Conservation (phyloP, 2,113 vertebrate species). For the Aptenodytes patagonicus region DNA sequence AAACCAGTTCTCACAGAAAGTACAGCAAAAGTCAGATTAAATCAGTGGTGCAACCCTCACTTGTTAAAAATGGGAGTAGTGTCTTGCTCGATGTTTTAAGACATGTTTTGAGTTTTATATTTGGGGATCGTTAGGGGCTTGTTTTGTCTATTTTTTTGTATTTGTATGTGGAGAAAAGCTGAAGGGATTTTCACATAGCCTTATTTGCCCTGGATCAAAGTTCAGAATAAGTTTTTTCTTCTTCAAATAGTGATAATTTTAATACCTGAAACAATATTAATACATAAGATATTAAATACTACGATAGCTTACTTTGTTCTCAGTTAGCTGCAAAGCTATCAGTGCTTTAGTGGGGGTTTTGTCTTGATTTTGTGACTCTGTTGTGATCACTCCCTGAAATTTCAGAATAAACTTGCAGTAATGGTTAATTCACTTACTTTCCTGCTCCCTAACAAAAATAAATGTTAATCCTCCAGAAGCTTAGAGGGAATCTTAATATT, state of each 20-base stretch:
- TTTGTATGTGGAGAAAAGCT: neutral
- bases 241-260: neutral
- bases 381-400: neutral
- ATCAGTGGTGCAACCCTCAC: neutral
- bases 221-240: neutral
- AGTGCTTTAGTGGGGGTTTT: neutral
- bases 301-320: neutral
- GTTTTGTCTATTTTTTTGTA: neutral
- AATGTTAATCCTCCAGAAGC: slow-evolving; percentile 17
- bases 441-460: neutral
- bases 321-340: neutral
- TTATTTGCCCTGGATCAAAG: neutral
- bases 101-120: neutral
- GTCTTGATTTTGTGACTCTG: neutral
- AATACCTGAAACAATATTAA: neutral
- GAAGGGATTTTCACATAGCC: neutral
- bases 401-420: neutral
- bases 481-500: slow-evolving; percentile 33
- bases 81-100: neutral
- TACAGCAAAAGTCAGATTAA: neutral
- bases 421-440: neutral
- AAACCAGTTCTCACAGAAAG: neutral
- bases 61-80: neutral
- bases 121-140: neutral
- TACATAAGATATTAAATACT: neutral